A percentile compares a stretch with the other conserved stretches of the same genome.
Conservation (phyloP, 2,797 vertebrate genomes). For the Mormyrus hasselquistii region DNA sequence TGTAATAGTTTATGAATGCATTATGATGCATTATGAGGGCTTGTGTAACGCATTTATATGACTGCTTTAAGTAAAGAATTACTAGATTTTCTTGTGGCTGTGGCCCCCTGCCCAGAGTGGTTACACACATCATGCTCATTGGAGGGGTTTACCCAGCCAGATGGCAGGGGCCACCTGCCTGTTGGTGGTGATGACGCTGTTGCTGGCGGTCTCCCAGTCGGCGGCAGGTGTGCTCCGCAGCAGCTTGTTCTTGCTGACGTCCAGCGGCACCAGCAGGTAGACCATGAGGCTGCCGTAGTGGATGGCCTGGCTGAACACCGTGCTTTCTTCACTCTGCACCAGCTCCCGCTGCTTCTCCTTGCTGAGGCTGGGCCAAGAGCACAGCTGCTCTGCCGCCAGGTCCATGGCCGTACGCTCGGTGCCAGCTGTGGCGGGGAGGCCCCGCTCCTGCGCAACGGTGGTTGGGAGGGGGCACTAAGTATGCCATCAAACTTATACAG, state of each 20-base stretch:
- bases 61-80: not conserved
- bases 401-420: constrained; percentile 89
- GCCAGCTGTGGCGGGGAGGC: constrained; percentile 21
- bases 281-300: constrained; percentile 98
- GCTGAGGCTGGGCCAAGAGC: constrained; percentile 76
- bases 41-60: not conserved
- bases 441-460: constrained; percentile 54
- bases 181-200: constrained; percentile 91
- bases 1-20: not conserved
- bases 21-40: not conserved
- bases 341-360: constrained; percentile 86
- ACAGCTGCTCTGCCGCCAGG: constrained; percentile 87
- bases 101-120: not conserved
- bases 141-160: not conserved
- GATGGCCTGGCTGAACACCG: constrained; percentile 97
- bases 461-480: not conserved
- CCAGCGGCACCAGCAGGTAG: constrained; percentile 86
- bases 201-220: constrained; percentile 98
- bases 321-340: constrained; percentile 92
- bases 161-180: constrained; percentile 62
- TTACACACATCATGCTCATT: not conserved
- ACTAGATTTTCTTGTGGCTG: not conserved
- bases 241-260: constrained; percentile 90
- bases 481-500: not conserved
- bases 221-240: constrained; percentile 72